Evolutionary conservation across 2,888 invertebrate species (phyloP).

Genomic region (Phyllotreta striolata): DNA sequence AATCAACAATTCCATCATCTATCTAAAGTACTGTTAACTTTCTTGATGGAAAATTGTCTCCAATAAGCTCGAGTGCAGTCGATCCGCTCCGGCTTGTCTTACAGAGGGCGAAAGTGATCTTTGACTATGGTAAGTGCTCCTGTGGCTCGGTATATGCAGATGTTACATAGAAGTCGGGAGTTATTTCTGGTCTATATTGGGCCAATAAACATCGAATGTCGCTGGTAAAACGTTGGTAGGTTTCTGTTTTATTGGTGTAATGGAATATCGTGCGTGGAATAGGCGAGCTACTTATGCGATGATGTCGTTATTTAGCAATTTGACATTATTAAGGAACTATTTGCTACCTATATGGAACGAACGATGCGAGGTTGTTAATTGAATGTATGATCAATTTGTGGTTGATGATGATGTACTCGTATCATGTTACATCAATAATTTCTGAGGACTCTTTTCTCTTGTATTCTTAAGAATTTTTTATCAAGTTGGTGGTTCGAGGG

Average conservation of each 20-base stretch:
- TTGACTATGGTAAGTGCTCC: slow-evolving; percentile 29
- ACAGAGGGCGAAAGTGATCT: slow-evolving; percentile 34
- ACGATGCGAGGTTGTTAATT: not conserved
- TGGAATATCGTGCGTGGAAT: slow-evolving; percentile 19
- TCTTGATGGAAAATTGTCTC: not conserved
- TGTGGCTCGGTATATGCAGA: slow-evolving; percentile 38
- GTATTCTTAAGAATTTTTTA: too few species aligned
- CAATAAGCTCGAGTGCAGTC: slow-evolving; percentile 5
- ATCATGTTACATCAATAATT: too few species aligned
- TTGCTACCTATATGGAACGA: not conserved
- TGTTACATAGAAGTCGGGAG: slow-evolving; percentile 38
- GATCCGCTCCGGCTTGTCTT: slow-evolving; percentile 9
- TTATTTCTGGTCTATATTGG: slow-evolving; percentile 33
- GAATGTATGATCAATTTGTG: not conserved
- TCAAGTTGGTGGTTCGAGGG: too few species aligned
- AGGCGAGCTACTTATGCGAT: slow-evolving; percentile 13
- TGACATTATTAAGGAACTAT: slow-evolving; percentile 15
- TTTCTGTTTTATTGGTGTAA: slow-evolving; percentile 20
- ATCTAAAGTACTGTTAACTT: too few species aligned
- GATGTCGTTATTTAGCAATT: slow-evolving; percentile 26
- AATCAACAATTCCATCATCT: too few species aligned
- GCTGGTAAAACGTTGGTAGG: slow-evolving; percentile 25
- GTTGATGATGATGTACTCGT: too few species aligned
- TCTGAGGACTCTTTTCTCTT: too few species aligned
- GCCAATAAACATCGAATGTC: slow-evolving; percentile 35